Evolutionary conservation across 2,113 vertebrate genomes (phyloP).

Genomic region (Oriolus oriolus): DNA sequence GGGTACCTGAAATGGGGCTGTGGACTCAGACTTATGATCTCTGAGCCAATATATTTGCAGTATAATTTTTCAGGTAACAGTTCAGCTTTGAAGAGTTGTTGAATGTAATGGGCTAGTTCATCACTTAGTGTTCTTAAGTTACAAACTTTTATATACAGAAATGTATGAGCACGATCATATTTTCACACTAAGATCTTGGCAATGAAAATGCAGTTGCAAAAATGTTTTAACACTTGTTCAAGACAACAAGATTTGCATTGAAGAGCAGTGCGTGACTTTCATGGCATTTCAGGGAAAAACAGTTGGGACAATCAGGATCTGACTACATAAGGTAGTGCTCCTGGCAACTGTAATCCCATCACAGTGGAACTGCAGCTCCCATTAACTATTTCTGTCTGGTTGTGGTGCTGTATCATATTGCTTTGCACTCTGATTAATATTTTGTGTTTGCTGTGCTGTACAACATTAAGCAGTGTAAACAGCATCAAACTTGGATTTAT

Average conservation of each 20-base stretch:
- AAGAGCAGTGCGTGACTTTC: background rate
- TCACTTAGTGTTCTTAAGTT: background rate
- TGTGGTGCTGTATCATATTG: background rate
- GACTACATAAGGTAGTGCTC: background rate
- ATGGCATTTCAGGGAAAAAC: background rate
- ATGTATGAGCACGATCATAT: fast-evolving
- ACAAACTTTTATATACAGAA: background rate
- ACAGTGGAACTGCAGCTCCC: background rate
- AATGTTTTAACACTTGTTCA: background rate
- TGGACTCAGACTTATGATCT: background rate
- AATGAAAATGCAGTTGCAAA: background rate
- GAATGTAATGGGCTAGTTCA: background rate
- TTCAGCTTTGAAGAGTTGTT: background rate
- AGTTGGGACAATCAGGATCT: background rate
- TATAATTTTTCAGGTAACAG: background rate
- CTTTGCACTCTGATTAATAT: background rate
- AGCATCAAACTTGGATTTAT: background rate
- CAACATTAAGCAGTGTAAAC: background rate
- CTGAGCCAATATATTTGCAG: background rate
- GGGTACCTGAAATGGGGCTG: background rate
- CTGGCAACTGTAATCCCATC: background rate
- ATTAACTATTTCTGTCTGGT: background rate
- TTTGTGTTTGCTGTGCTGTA: background rate
- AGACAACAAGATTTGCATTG: background rate
- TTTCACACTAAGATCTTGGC: background rate